Evolutionary conservation across 2,888 invertebrate genomes (phyloP), one percentile per base, ranked within the genome.

Genomic region (Tachystola acroxantha): DNA sequence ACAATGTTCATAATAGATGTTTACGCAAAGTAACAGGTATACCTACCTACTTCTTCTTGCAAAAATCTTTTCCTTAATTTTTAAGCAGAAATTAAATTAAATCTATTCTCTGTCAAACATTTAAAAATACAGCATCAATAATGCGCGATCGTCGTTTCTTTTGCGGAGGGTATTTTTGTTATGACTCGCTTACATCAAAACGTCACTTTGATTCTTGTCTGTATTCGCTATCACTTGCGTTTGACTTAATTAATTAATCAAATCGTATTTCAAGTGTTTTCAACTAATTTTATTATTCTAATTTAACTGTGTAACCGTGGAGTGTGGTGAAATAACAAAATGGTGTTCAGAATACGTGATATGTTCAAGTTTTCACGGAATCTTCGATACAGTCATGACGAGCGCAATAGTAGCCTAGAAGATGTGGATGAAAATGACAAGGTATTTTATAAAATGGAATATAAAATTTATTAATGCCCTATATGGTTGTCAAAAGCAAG

Each of bases 291-390:
- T 42, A 13, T 14, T 42, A 40, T 34, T 9, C 32, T 48, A 13
- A 28, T 41, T 49, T 39, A 50, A 29, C 45, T 34, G 34, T 35
- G 51, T 48, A 45, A 40, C 54, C 48, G 46, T 42, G 43, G 48
- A 35, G 50, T 48, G 42, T 47, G 45, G 45, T 49, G 51, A 50
- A 10, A 7, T 26, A 12, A 30, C 44, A 64, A 57, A 64, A 81
- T 79, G 76, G 67, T 84, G 70, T 84, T 84, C 50, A 71, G 71
- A 68, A 64, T 84, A 46, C 70, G 75, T 55, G 80, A 79, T 46
- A 75, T 81, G 56, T 49, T 86, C 50, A 71, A 37, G 10, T 28
- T 37, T 31, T 40, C 73, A 11, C 68, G 75, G 6, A 34, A 12
- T 24, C 53, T 85, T 35, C 71, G 77, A 29, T 82, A 81, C 46